phyloP scores from a whole-genome alignment of 1,140 invertebrate species.

The Heliothis virescens region DNA sequence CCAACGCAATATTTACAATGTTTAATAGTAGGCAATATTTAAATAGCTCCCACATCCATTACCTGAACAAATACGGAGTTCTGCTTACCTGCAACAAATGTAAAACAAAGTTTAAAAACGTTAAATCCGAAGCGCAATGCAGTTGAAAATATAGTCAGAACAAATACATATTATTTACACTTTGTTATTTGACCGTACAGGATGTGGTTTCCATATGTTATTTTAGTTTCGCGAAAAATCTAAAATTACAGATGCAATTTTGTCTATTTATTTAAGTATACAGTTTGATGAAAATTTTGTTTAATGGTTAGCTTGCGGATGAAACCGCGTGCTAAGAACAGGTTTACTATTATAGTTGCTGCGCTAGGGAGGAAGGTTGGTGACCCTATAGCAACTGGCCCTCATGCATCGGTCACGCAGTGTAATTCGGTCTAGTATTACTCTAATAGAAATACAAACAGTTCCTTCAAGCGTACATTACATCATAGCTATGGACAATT shows the following conservation, averaged over 20 bases:
- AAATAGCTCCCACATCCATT: conserved; percentile 35
- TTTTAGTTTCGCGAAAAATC: no score
- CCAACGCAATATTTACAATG: conserved; percentile 28
- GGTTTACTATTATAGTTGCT: background rate
- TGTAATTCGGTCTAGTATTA: background rate
- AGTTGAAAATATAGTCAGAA: background rate
- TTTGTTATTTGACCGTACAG: no score
- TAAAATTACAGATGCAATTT: no score
- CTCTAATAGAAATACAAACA: background rate
- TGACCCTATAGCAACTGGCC: background rate
- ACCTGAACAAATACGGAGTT: conserved; percentile 17
- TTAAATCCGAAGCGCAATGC: conserved; percentile 6
- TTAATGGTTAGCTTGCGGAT: no score
- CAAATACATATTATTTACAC: background rate
- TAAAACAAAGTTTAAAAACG: conserved; percentile 37
- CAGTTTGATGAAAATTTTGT: no score
- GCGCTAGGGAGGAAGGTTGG: background rate
- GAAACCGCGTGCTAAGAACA: no score
- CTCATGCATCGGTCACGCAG: background rate
- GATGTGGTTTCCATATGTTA: no score
- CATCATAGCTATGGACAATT: no score
- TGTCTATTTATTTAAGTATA: no score
- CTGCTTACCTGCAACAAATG: conserved; percentile 45
- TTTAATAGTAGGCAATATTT: conserved; percentile 40
- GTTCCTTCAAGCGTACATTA: background rate